Evolutionary conservation across 1,140 invertebrate genomes (phyloP).

Genomic region (Centruroides vittatus): DNA sequence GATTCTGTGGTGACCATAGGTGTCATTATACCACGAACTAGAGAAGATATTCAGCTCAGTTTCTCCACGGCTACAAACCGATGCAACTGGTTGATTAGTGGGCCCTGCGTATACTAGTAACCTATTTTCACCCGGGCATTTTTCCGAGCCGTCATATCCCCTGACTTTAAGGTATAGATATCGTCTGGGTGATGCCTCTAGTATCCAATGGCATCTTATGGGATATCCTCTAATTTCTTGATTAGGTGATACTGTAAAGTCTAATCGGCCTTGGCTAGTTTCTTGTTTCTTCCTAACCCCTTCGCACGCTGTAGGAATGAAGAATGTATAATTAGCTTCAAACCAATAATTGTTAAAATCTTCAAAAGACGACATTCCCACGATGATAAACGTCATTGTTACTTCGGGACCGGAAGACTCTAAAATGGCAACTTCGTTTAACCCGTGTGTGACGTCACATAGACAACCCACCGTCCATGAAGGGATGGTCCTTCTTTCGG

Average conservation of each 20-base stretch:
- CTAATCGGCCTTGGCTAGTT: constrained; percentile 15
- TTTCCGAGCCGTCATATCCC: constrained; percentile 8
- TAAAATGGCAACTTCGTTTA: not conserved
- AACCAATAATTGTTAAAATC: constrained; percentile 70
- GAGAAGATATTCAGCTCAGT: constrained; percentile 16
- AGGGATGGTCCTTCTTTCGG: constrained; percentile 6
- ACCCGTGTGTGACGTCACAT: not conserved
- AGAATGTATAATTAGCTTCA: constrained; percentile 64
- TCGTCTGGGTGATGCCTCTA: constrained; percentile 14
- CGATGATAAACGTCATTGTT: constrained; percentile 59
- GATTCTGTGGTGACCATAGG: constrained; percentile 30
- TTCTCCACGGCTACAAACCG: constrained; percentile 12
- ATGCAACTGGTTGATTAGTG: constrained; percentile 11
- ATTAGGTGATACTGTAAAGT: constrained; percentile 4
- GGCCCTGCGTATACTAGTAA: constrained; percentile 16
- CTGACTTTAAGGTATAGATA: constrained; percentile 18
- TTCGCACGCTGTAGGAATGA: constrained; percentile 36
- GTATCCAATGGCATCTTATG: constrained; percentile 15
- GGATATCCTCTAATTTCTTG: not conserved
- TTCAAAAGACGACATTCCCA: constrained; percentile 56
- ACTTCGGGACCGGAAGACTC: constrained; percentile 38
- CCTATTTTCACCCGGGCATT: constrained; percentile 6
- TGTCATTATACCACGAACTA: constrained; percentile 17
- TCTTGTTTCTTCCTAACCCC: constrained; percentile 3
- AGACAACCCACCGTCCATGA: constrained; percentile 7